A percentile compares a stretch with the other conserved stretches of the same genome.
Conservation (phyloP, 2,797 vertebrate genomes). For the Yasuhikotakia modesta region DNA sequence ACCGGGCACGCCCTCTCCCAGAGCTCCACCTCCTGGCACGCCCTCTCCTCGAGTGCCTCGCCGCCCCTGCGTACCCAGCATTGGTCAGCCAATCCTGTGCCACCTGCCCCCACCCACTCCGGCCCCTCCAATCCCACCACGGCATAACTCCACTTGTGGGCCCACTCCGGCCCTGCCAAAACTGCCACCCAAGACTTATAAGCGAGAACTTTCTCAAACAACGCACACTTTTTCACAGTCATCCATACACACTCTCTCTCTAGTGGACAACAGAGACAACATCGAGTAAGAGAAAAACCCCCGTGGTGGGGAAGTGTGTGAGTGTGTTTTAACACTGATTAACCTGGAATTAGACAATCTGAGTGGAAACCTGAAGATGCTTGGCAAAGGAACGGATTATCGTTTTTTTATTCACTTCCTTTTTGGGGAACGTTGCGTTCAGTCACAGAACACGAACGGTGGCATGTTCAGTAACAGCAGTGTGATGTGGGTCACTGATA, state of each 20-base stretch:
- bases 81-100: slow-evolving; percentile 83
- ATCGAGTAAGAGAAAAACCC: slow-evolving; percentile 80
- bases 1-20: slow-evolving; percentile 82
- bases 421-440: background rate
- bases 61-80: slow-evolving; percentile 79
- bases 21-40: slow-evolving; percentile 67
- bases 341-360: slow-evolving; percentile 54
- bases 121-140: slow-evolving; percentile 89
- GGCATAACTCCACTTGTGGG: no score
- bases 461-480: background rate
- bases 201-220: slow-evolving; percentile 88
- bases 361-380: slow-evolving; percentile 36
- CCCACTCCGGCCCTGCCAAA: slow-evolving; percentile 89
- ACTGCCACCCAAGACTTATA: slow-evolving; percentile 99
- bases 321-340: slow-evolving; percentile 39
- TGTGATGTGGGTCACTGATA: background rate
- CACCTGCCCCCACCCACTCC: slow-evolving; percentile 69
- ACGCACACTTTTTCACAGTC: slow-evolving; percentile 79
- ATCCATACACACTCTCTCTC: slow-evolving; percentile 85
- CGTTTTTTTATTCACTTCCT: slow-evolving; percentile 5
- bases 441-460: slow-evolving; percentile 23
- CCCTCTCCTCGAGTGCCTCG: slow-evolving; percentile 85
- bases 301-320: slow-evolving; percentile 13
- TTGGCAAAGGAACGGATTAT: background rate
- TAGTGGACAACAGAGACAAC: slow-evolving; percentile 87